phyloP scores from a whole-genome alignment of 2,888 invertebrate species.

The Smittia aterrima region DNA sequence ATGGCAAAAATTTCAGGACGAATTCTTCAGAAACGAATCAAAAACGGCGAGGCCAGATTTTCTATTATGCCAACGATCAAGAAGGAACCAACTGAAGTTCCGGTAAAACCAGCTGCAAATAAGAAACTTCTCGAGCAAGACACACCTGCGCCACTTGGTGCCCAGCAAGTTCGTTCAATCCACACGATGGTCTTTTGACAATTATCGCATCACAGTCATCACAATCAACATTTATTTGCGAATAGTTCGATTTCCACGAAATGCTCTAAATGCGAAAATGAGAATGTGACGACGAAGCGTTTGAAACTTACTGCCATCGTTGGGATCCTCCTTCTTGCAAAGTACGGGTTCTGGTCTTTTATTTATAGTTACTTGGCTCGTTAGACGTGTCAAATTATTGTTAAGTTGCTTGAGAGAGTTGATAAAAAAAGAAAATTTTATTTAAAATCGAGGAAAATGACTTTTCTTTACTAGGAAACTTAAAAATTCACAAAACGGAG shows the following conservation, averaged over 20 bases:
- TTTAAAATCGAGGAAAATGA: background rate
- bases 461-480: background rate
- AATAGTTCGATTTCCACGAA: constrained; percentile 16
- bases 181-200: constrained; percentile 30
- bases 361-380: background rate
- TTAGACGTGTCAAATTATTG: background rate
- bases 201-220: constrained; percentile 17
- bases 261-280: background rate
- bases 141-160: background rate
- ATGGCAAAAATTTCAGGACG: constrained; percentile 43
- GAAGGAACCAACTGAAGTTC: constrained; percentile 2
- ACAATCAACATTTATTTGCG: background rate
- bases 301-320: constrained; percentile 3
- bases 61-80: constrained; percentile 44
- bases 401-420: background rate
- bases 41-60: constrained; percentile 44
- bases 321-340: constrained; percentile 16
- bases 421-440: background rate
- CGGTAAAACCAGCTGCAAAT: background rate
- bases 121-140: constrained; percentile 29
- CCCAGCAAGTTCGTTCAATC: constrained; percentile 21
- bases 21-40: constrained; percentile 45
- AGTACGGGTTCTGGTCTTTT: constrained; percentile 36
- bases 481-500: background rate
- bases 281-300: background rate